Conservation (phyloP, 1,140 invertebrate genomes). For the Brachionus plicatilis region DNA sequence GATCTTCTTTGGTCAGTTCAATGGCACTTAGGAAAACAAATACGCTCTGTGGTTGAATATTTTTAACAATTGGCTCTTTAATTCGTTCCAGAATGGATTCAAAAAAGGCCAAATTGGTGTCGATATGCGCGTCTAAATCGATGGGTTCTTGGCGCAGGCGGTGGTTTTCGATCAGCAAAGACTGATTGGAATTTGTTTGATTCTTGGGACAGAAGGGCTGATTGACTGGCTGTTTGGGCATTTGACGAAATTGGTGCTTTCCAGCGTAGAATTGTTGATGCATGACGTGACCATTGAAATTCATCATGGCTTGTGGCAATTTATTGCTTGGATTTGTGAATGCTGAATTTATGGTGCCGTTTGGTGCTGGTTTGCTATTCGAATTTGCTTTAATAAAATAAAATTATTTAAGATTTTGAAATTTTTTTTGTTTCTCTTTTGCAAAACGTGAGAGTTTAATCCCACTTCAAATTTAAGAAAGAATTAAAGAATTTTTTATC, state of each 20-base stretch:
- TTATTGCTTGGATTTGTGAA: slow-evolving; percentile 47
- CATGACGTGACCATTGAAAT: slow-evolving; percentile 64
- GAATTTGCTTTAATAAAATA: background rate
- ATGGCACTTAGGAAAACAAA: slow-evolving; percentile 5
- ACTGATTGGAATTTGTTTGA: background rate
- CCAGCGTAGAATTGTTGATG: slow-evolving; percentile 54
- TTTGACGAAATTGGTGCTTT: slow-evolving; percentile 63
- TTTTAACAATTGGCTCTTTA: background rate
- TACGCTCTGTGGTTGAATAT: slow-evolving; percentile 13
- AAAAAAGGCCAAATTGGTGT: background rate
- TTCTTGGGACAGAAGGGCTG: slow-evolving; percentile 62
- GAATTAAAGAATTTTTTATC: background rate
- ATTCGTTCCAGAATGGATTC: background rate
- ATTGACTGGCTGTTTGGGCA: slow-evolving; percentile 68
- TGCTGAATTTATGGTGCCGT: background rate
- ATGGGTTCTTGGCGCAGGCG: background rate
- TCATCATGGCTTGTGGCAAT: slow-evolving; percentile 47
- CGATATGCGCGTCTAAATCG: background rate
- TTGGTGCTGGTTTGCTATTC: background rate
- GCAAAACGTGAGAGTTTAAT: background rate
- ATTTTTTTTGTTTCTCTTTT: background rate
- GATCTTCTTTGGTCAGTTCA: background rate
- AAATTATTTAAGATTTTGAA: background rate
- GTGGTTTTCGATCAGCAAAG: background rate
- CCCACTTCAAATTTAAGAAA: background rate